phyloP scores from a whole-genome alignment of 2,888 invertebrate genomes.

The Agrochola litura region DNA sequence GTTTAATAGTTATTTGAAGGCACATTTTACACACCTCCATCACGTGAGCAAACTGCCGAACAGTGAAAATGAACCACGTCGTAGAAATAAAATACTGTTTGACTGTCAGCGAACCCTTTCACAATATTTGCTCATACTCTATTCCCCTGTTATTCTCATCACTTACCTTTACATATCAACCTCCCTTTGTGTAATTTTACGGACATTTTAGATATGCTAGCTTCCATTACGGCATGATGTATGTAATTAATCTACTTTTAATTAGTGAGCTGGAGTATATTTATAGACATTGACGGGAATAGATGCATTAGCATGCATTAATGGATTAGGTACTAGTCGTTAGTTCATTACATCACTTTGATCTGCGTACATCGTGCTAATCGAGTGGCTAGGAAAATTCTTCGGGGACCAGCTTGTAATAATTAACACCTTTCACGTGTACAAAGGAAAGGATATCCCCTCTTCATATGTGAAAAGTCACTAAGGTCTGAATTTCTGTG shows the following conservation, averaged over 20 bases:
- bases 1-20: slow-evolving; percentile 31
- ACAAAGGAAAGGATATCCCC: no score
- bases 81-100: slow-evolving; percentile 49
- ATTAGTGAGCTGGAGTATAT: slow-evolving; percentile 24
- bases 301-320: slow-evolving; percentile 39
- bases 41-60: slow-evolving; percentile 43
- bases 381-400: slow-evolving; percentile 22
- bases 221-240: not conserved
- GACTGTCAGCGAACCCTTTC: slow-evolving; percentile 53
- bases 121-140: slow-evolving; percentile 56
- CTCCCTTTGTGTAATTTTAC: slow-evolving; percentile 19
- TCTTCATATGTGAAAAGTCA: no score
- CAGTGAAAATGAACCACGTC: slow-evolving; percentile 44
- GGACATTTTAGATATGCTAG: not conserved
- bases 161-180: slow-evolving; percentile 36
- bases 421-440: slow-evolving; percentile 10
- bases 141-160: slow-evolving; percentile 45
- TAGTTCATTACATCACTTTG: slow-evolving; percentile 45
- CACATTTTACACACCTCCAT: slow-evolving; percentile 30
- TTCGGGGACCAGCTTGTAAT: slow-evolving; percentile 1
- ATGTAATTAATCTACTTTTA: slow-evolving; percentile 21
- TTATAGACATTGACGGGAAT: slow-evolving; percentile 11
- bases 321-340: slow-evolving; percentile 48
- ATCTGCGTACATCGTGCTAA: slow-evolving; percentile 37
- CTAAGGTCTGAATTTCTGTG: no score